phyloP scores from a whole-genome alignment of 2,888 invertebrate species.

The Callosobruchus maculatus region DNA sequence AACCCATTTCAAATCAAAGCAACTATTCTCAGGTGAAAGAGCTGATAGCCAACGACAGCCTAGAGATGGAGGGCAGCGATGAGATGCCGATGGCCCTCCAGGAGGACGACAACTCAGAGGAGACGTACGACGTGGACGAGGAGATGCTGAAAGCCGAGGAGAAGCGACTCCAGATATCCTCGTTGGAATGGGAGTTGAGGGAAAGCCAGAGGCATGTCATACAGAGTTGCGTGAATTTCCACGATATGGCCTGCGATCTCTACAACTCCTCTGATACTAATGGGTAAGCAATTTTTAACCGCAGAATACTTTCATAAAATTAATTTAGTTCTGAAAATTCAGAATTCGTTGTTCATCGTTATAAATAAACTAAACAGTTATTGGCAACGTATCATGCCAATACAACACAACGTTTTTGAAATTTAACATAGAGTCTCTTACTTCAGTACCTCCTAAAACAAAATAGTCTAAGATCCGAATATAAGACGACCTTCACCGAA shows the following conservation, averaged over 20 bases:
- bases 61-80: conserved; percentile 15
- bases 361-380: too few species aligned
- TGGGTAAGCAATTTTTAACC: conserved; percentile 48
- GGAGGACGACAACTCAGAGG: conserved; percentile 25
- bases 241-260: conserved; percentile 70
- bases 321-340: too few species aligned
- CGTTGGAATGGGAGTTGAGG: conserved; percentile 56
- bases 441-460: too few species aligned
- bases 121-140: conserved; percentile 24
- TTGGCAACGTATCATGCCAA: too few species aligned
- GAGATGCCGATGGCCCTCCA: conserved; percentile 11
- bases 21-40: conserved; percentile 69
- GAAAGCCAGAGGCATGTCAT: conserved; percentile 82
- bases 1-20: too few species aligned
- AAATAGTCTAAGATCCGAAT: too few species aligned
- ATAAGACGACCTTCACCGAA: too few species aligned
- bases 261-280: conserved; percentile 81
- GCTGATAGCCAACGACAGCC: conserved; percentile 56
- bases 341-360: too few species aligned
- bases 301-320: too few species aligned
- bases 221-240: conserved; percentile 68
- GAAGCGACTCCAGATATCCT: conserved; percentile 25
- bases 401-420: too few species aligned
- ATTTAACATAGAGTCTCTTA: too few species aligned
- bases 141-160: conserved; percentile 27